Base-by-base conservation (phyloP, 2,797 vertebrate genomes). In the Hipposideros larvatus region DNA sequence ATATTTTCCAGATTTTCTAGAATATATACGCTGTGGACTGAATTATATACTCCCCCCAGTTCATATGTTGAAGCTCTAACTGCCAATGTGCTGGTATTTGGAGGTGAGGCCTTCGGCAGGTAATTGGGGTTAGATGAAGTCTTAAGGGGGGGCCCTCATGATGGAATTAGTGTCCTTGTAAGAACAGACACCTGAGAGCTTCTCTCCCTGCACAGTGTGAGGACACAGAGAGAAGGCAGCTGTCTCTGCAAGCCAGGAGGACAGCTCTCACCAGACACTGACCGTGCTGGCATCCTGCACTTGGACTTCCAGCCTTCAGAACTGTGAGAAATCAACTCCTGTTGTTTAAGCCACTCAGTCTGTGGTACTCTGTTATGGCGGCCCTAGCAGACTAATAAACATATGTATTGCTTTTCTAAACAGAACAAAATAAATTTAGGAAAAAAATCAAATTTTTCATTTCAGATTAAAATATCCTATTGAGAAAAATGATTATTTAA, bases 401-500 rank as follows among this genome's bases (percentile, higher is more conserved):
- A 7, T 16, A 82, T n/a, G 34, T 55, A 89, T 10, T 59, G 7
- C 46, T 82, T 82, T 57, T 57, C 26, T 57, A 26, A 70, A 70
- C 31, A 80, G 41, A 94, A 70, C 31, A 80, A n/a, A 94, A 11
- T 41, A 70, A 26, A 26, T 59, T 78, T 6, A 4, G 28, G 34
- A 70, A 61, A 66, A 51, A 51, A 65, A 1, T 4, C 43, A 1
- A 48, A 48, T 37, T 41, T 53, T 48, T 91, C 51, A 82, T 51
- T 51, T 65, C 37, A 70, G 4, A 89, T 95, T 10, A 43, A 92
- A 89, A 57, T 86, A 88, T 48, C 46, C 46, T 59, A 57, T 0
- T 75, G 85, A 86, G 31, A 94, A 94, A 34, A 57, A 87, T 37
- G 24, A 83, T 16, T 55, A 68, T 31, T 75, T 74, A 94, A 70